A percentile compares a stretch with the other conserved stretches of the same genome.
Conservation (phyloP, 2,113 vertebrate species). For the Eira barbara region DNA sequence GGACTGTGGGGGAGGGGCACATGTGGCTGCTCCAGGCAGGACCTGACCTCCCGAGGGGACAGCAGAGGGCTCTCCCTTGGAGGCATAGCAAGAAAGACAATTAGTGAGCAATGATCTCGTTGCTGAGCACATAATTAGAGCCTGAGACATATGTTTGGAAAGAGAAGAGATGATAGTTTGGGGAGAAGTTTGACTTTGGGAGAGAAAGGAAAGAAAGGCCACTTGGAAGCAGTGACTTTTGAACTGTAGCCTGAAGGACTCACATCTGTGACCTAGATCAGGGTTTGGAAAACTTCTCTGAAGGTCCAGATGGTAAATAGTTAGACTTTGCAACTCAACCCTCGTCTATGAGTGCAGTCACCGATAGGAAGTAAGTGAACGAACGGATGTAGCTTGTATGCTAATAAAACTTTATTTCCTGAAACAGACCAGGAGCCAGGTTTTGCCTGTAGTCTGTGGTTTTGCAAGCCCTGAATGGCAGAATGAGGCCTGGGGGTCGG, state of each 20-base stretch:
- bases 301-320: not conserved
- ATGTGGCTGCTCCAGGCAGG: not conserved
- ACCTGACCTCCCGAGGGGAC: not conserved
- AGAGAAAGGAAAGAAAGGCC: not conserved
- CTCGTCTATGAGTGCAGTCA: not conserved
- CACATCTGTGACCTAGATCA: not conserved
- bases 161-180: not conserved
- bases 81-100: not conserved
- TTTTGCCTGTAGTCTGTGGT: not conserved
- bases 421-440: not conserved
- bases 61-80: not conserved
- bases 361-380: rapidly evolving
- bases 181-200: not conserved
- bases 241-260: not conserved
- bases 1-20: not conserved
- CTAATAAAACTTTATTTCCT: not conserved
- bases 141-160: not conserved
- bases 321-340: not conserved
- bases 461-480: not conserved
- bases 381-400: not conserved
- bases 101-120: not conserved
- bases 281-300: not conserved
- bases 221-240: not conserved
- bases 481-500: not conserved
- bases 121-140: not conserved